A percentile compares a stretch with the other conserved stretches of the same genome.
Evolutionary conservation across 1,140 invertebrate genomes (phyloP).

Genomic region (Antheraea mylitta): DNA sequence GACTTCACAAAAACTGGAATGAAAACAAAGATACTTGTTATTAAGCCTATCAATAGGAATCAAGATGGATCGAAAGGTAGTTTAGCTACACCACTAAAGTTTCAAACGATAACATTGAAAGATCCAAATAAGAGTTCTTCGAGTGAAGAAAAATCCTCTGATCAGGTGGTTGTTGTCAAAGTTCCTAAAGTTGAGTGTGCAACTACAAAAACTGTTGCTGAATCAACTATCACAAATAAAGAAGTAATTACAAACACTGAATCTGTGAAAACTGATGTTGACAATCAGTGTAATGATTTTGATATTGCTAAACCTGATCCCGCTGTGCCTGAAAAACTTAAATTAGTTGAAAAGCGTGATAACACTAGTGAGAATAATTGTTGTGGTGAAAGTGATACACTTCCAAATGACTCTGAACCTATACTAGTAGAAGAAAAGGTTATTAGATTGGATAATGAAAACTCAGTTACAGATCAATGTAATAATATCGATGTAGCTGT

Average conservation of each 20-base stretch:
- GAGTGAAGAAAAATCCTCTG: constrained; percentile 49
- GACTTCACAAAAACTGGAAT: constrained; percentile 66
- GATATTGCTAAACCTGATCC: not conserved
- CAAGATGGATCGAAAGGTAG: constrained; percentile 43
- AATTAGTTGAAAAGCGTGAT: not conserved
- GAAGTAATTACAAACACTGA: not conserved
- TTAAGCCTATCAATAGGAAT: constrained; percentile 64
- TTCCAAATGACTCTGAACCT: not conserved
- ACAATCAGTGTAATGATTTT: not conserved
- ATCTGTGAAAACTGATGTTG: not conserved
- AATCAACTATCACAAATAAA: not conserved
- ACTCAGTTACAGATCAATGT: not conserved
- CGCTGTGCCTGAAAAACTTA: not conserved
- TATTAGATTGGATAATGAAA: not conserved
- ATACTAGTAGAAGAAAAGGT: not conserved
- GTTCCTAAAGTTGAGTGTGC: constrained; percentile 59
- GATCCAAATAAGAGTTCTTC: constrained; percentile 45
- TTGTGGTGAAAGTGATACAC: not conserved
- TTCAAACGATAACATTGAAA: constrained; percentile 70
- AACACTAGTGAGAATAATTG: not conserved
- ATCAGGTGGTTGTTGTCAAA: constrained; percentile 62
- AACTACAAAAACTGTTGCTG: constrained; percentile 19
- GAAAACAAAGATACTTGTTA: constrained; percentile 72
- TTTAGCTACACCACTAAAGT: constrained; percentile 53
- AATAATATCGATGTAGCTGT: not conserved